Percentiles rank a stretch among this genome's conserved stretches.
Conservation (phyloP, 1,140 invertebrate genomes). For the Hormaphis cornu region DNA sequence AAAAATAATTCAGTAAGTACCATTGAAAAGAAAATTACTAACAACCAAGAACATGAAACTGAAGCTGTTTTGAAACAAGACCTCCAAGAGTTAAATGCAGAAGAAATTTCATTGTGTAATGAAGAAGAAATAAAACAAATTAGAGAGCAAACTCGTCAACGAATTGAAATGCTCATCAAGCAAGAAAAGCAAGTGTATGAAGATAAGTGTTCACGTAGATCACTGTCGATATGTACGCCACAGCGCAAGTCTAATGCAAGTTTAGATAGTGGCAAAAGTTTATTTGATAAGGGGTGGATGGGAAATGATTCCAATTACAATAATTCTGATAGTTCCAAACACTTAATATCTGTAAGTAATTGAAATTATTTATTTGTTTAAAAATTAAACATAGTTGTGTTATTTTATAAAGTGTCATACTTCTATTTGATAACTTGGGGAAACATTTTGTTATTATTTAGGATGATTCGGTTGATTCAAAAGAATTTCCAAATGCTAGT, state of each 20-base stretch:
- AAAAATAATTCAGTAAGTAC: background rate
- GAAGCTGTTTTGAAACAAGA: background rate
- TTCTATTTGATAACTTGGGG: too few species aligned
- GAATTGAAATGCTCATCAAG: constrained; percentile 6
- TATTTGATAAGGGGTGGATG: background rate
- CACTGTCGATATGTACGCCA: background rate
- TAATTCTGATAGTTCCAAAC: background rate
- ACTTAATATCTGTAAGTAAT: background rate
- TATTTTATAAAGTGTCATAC: too few species aligned
- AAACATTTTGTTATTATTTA: too few species aligned
- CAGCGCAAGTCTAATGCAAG: background rate
- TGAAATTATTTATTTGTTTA: too few species aligned
- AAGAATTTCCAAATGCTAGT: too few species aligned
- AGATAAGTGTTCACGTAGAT: background rate
- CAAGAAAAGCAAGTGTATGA: background rate
- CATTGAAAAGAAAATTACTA: background rate
- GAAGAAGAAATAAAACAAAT: constrained; percentile 15
- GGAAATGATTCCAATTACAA: background rate
- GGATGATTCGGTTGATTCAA: too few species aligned
- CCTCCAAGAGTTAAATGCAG: background rate
- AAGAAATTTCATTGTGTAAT: background rate
- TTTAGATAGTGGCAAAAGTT: background rate
- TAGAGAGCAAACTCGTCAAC: constrained; percentile 16
- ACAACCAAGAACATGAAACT: background rate
- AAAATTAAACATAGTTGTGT: too few species aligned